phyloP scores from a whole-genome alignment of 2,797 vertebrate genomes.

The Amniataba percoides region DNA sequence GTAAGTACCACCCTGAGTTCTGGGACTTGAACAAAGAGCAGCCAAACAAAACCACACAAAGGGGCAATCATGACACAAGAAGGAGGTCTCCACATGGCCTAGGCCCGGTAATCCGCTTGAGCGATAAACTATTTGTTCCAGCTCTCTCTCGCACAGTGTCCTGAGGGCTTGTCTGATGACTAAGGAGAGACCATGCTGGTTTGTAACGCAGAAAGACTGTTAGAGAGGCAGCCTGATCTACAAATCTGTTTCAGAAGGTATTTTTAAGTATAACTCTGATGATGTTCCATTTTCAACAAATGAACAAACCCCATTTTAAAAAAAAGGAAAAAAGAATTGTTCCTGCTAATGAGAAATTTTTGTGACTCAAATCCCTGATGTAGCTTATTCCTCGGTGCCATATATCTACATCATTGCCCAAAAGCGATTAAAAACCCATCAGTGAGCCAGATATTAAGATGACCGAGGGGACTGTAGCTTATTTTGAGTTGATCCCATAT shows the following conservation, averaged over 20 bases:
- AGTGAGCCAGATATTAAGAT: constrained; percentile 7
- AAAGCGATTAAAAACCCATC: constrained; percentile 1
- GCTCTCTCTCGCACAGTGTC: constrained; percentile 46
- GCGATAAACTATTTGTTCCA: constrained; percentile 70
- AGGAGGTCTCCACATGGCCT: constrained; percentile 26
- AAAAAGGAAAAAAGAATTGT: neutral
- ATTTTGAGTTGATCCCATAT: neutral
- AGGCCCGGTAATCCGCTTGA: constrained; percentile 50
- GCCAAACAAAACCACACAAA: constrained; percentile 40
- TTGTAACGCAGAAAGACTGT: constrained; percentile 29
- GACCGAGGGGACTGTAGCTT: neutral
- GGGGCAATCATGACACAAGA: constrained; percentile 55
- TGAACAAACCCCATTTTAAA: neutral
- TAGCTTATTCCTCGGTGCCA: too few relatives aligned
- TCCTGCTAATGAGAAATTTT: neutral
- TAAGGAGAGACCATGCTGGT: constrained; percentile 35
- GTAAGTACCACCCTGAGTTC: constrained; percentile 21
- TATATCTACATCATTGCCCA: neutral
- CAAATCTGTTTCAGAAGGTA: constrained; percentile 18
- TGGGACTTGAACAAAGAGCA: constrained; percentile 37
- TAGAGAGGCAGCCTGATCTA: constrained; percentile 40
- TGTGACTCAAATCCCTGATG: neutral
- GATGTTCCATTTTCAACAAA: constrained; percentile 9
- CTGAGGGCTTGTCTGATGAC: constrained; percentile 58
- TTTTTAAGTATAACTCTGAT: neutral